Conservation (phyloP, 2,113 vertebrate genomes). For the Pollimyrus isidori region DNA sequence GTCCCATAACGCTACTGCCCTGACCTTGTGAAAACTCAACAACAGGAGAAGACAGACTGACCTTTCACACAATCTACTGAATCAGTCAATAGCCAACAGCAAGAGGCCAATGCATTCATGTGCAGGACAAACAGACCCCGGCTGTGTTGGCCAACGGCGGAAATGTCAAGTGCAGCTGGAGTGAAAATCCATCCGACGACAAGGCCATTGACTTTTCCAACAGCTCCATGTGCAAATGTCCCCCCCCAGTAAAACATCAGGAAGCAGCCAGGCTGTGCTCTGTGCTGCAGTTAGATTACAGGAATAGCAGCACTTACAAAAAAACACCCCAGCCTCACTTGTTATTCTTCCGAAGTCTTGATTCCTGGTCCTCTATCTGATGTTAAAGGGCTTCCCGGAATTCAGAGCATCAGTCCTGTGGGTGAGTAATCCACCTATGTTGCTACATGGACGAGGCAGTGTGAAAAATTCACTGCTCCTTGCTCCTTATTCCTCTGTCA, state of each 20-base stretch:
- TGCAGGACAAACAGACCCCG: background rate
- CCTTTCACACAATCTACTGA: background rate
- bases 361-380: background rate
- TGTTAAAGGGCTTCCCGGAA: background rate
- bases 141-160: background rate
- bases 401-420: background rate
- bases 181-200: background rate
- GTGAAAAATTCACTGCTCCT: background rate
- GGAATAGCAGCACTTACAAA: background rate
- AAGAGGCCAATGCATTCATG: background rate
- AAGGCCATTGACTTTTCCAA: background rate
- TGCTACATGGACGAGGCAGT: background rate
- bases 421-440: background rate
- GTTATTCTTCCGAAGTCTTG: background rate
- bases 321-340: background rate
- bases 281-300: background rate
- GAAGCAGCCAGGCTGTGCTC: background rate
- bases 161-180: background rate
- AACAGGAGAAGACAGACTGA: constrained; percentile 2
- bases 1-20: background rate
- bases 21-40: background rate
- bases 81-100: background rate
- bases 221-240: background rate
- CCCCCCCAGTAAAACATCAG: background rate
- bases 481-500: background rate